Percentiles rank a stretch among this genome's conserved stretches.
Evolutionary conservation across 1,140 invertebrate species (phyloP).

Genomic region (Solen grandis): DNA sequence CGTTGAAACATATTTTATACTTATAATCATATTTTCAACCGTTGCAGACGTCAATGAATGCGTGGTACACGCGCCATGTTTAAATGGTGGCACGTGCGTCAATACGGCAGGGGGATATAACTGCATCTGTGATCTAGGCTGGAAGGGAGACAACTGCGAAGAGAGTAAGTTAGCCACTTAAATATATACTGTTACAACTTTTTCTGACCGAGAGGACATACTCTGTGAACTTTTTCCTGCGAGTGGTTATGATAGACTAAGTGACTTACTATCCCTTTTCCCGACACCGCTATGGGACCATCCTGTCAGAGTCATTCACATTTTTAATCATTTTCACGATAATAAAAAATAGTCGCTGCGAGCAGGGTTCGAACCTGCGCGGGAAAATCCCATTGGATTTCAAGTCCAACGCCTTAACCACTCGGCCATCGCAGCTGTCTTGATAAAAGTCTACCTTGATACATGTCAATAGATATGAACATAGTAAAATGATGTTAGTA

Average conservation of each 20-base stretch:
- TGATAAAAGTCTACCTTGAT: too few relatives aligned
- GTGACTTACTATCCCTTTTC: not conserved
- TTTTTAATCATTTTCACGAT: conserved; percentile 73
- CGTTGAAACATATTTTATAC: too few relatives aligned
- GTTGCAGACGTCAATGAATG: conserved; percentile 93
- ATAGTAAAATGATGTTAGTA: too few relatives aligned
- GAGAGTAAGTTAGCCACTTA: not conserved
- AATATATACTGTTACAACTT: not conserved
- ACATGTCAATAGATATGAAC: too few relatives aligned
- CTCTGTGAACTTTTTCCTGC: not conserved
- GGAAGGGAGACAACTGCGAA: conserved; percentile 14
- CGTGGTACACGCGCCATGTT: conserved; percentile 74
- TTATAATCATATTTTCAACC: too few relatives aligned
- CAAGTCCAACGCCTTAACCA: conserved; percentile 79
- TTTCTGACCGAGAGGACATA: not conserved
- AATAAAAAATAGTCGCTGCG: too few relatives aligned
- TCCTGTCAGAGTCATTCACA: conserved; percentile 83
- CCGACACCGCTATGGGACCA: not conserved
- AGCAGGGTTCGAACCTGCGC: conserved; percentile 95
- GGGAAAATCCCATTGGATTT: conserved; percentile 90
- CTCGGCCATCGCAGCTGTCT: conserved; percentile 67
- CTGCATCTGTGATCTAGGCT: conserved; percentile 69
- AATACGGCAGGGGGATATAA: conserved; percentile 65
- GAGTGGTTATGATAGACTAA: not conserved
- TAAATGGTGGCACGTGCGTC: conserved; percentile 66